Percentiles rank a stretch among this genome's conserved stretches.
phyloP scores from a whole-genome alignment of 1,140 invertebrate species.

The Heliconius eleuchia region DNA sequence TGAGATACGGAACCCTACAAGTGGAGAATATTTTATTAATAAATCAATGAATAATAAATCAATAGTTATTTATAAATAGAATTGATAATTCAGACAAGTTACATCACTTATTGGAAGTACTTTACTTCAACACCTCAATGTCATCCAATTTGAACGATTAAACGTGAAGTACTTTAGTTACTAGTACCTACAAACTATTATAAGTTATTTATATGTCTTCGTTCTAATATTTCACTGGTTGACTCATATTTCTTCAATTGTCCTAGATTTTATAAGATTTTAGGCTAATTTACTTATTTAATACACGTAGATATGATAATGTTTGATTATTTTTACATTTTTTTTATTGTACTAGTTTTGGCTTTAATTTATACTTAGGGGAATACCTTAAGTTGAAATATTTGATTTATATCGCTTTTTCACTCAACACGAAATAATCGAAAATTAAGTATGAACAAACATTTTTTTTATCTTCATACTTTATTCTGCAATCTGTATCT shows the following conservation, averaged over 20 bases:
- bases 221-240: background rate
- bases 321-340: background rate
- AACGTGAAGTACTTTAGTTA: background rate
- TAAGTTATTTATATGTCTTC: background rate
- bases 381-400: no score
- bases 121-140: background rate
- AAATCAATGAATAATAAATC: background rate
- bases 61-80: background rate
- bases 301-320: background rate
- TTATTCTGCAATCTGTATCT: no score
- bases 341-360: background rate
- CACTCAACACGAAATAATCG: no score
- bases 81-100: background rate
- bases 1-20: no score
- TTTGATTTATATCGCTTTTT: no score
- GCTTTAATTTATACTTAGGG: no score
- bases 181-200: background rate
- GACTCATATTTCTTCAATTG: background rate
- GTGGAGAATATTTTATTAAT: background rate
- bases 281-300: background rate
- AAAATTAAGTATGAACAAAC: no score
- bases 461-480: no score
- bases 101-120: slow-evolving; percentile 2
- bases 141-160: slow-evolving; percentile 9
- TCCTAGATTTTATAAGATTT: background rate